Evolutionary conservation across 2,797 vertebrate genomes (phyloP), one percentile per base, ranked within the genome.

Genomic region (Lepilemur ruficaudatus): DNA sequence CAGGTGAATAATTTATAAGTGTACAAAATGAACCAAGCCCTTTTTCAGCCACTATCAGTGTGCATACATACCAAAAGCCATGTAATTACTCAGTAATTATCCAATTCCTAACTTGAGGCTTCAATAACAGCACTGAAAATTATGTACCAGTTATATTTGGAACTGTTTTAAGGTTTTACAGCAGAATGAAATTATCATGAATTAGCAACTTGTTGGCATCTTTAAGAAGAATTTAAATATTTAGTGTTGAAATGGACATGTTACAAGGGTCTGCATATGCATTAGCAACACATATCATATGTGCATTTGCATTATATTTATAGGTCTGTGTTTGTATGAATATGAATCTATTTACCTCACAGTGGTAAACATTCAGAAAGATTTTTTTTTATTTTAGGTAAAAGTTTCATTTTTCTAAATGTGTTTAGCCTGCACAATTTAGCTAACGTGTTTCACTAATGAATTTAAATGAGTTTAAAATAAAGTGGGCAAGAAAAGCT

Each of bases 1-100:
- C 41, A 92, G 84, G 96, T 98, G 67, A 98, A 98, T 98, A 98
- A 97, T 97, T 97, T 95, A 97, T 97, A 94, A 96, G 63, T 61
- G 7, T 79, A 76, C 78, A 75, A 95, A 95, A 96, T 96, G 78
- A 93, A 90, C 41, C 48, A 57, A 93, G 20, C 30, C 30, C 46
- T 97, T 20, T 12, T 93, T 63, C 79, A 91, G 69, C 72, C 52
- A 94, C 7, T 32, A 23, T 72, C 67, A 50, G 32, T 75, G 72
- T 88, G 30, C n/a, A 38, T 63, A 80, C 28, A 70, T 75, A 97
- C 81, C 69, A 59, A 97, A 85, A 96, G 63, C 59, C 95, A 96
- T 5, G 43, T 91, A 93, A 97, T 97, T 94, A 93, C 88, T 89
- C 61, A 95, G 70, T 95, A 96, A 95, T 97, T 97, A 97, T 88